Conservation (phyloP, 2,888 invertebrate species). For the Drosophila peninsularis region DNA sequence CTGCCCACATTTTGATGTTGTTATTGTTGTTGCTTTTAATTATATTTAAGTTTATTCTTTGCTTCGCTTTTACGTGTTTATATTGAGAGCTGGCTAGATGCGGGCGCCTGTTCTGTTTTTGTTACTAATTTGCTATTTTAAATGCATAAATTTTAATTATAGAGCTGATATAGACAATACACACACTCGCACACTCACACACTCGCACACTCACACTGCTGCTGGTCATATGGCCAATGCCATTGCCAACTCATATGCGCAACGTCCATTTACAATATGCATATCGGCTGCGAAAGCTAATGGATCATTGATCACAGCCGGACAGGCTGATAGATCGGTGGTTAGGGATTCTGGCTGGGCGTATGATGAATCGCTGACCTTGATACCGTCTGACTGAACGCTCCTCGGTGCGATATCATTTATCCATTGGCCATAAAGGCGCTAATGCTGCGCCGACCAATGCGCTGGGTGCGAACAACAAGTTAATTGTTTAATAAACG, state of each 20-base stretch:
- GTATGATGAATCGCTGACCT: conserved; percentile 33
- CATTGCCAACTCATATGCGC: conserved; percentile 25
- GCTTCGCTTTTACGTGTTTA: conserved; percentile 50
- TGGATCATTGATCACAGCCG: conserved; percentile 27
- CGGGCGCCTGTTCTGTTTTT: conserved; percentile 63
- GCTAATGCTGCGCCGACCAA: conserved; percentile 71
- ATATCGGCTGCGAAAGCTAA: conserved; percentile 6
- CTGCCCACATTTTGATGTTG: conserved; percentile 30
- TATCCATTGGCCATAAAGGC: conserved; percentile 47
- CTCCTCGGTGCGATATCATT: conserved; percentile 2
- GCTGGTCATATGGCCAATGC: conserved; percentile 38
- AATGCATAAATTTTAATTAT: conserved; percentile 78
- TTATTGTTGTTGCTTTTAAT: conserved; percentile 31
- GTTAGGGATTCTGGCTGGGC: conserved; percentile 8
- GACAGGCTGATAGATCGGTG: neutral
- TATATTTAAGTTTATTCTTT: conserved; percentile 44
- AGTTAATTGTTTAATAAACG: conserved; percentile 65
- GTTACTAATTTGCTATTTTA: conserved; percentile 71
- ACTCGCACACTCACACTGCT: neutral
- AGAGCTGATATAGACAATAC: conserved; percentile 43
- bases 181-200: no score
- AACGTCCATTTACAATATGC: conserved; percentile 24
- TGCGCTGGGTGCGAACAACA: conserved; percentile 67
- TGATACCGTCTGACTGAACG: conserved; percentile 24
- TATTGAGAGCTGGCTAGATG: conserved; percentile 38